A percentile compares a stretch with the other conserved stretches of the same genome.
phyloP scores from a whole-genome alignment of 2,888 invertebrate species.

The Agrotis puta region DNA sequence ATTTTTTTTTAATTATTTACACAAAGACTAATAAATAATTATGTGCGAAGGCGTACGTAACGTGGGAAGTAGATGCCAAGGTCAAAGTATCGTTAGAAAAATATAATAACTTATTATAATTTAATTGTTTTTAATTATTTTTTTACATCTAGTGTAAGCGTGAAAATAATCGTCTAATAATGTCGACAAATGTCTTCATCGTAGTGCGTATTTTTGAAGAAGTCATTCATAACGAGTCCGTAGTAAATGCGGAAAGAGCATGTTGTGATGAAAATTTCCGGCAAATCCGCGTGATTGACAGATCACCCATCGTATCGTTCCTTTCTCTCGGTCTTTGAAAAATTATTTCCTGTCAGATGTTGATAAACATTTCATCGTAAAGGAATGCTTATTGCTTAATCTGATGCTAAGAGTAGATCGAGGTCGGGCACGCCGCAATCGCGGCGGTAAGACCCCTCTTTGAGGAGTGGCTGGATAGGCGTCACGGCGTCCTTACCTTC shows the following conservation, averaged over 20 bases:
- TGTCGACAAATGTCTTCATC: neutral
- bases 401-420: neutral
- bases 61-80: constrained; percentile 3
- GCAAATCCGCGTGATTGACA: constrained; percentile 22
- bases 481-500: no score
- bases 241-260: constrained; percentile 19
- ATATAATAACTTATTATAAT: constrained; percentile 6
- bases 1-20: no score
- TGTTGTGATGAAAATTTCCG: constrained; percentile 34
- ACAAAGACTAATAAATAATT: no score
- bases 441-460: no score
- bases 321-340: constrained; percentile 35
- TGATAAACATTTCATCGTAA: constrained; percentile 44
- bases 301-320: constrained; percentile 31
- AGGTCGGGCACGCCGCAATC: no score
- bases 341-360: constrained; percentile 46
- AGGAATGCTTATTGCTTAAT: constrained; percentile 20
- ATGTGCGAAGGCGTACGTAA: neutral
- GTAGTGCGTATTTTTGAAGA: constrained; percentile 16
- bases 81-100: neutral
- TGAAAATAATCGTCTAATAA: constrained; percentile 22
- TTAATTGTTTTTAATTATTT: constrained; percentile 1
- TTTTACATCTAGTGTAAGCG: neutral
- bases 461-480: no score
- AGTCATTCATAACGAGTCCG: constrained; percentile 23